Evolutionary conservation across 2,113 vertebrate genomes (phyloP).

Genomic region (Platanista minor): DNA sequence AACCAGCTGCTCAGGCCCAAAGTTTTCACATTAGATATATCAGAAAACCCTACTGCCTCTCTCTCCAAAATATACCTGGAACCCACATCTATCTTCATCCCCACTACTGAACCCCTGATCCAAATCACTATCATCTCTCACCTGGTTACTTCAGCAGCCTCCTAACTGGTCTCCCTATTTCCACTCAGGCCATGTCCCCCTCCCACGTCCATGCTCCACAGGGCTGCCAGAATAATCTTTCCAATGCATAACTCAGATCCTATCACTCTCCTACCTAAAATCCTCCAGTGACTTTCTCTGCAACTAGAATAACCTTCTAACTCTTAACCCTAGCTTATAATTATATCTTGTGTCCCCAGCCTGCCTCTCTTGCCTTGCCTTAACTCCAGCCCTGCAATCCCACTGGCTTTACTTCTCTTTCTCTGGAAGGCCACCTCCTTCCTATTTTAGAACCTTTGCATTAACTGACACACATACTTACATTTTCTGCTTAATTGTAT

Average conservation of each 20-base stretch:
- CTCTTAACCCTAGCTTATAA: background rate
- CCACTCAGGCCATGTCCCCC: too few relatives aligned
- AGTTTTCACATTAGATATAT: background rate
- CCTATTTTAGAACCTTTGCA: background rate
- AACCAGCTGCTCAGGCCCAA: background rate
- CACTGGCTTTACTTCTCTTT: background rate
- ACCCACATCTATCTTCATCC: background rate
- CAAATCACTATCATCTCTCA: background rate
- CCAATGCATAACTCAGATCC: background rate
- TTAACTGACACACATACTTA: background rate
- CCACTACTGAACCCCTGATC: background rate
- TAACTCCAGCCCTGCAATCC: background rate
- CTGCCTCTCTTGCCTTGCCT: background rate
- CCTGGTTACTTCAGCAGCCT: background rate
- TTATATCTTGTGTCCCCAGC: too few relatives aligned
- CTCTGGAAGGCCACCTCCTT: background rate
- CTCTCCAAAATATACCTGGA: background rate
- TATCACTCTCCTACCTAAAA: background rate
- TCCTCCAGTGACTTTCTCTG: background rate
- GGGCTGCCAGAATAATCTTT: background rate
- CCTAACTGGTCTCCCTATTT: background rate
- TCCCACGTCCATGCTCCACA: accelerated
- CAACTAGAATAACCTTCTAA: background rate
- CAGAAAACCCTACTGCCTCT: background rate
- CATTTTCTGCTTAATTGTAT: background rate